Conservation (phyloP, 2,113 vertebrate species). For the Urocolius indicus region DNA sequence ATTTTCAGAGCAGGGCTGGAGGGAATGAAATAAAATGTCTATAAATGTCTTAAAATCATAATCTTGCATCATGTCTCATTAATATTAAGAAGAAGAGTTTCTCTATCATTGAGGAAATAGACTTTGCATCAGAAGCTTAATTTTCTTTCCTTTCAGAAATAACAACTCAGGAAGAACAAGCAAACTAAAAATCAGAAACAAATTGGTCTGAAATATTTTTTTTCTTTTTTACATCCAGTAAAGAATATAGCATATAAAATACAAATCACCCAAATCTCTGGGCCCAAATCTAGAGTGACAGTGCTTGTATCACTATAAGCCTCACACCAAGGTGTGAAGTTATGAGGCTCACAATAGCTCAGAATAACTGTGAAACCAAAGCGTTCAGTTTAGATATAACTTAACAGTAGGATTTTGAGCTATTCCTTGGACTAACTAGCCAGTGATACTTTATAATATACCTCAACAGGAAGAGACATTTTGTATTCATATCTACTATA, state of each 20-base stretch:
- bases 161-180: background rate
- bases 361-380: background rate
- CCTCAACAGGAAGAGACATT: background rate
- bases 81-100: slow-evolving; percentile 16
- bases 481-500: background rate
- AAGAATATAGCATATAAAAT: background rate
- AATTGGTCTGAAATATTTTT: background rate
- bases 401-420: background rate
- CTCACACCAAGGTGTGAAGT: background rate
- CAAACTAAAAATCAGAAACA: background rate
- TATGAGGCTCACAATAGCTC: background rate
- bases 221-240: background rate
- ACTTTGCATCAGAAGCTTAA: background rate
- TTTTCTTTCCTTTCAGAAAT: background rate
- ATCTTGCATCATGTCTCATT: background rate
- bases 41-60: slow-evolving; percentile 40
- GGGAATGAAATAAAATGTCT: slow-evolving; percentile 16
- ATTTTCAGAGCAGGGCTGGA: slow-evolving; percentile 23
- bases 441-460: background rate
- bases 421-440: background rate
- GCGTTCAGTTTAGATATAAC: background rate
- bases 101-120: background rate
- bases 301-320: background rate
- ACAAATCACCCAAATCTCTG: background rate
- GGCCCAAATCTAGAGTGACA: background rate